These are phyloP conservation scores for Acronicta leporina DNA, from an alignment of 2,888 invertebrate species.

Conservation along the genomic window DNA sequence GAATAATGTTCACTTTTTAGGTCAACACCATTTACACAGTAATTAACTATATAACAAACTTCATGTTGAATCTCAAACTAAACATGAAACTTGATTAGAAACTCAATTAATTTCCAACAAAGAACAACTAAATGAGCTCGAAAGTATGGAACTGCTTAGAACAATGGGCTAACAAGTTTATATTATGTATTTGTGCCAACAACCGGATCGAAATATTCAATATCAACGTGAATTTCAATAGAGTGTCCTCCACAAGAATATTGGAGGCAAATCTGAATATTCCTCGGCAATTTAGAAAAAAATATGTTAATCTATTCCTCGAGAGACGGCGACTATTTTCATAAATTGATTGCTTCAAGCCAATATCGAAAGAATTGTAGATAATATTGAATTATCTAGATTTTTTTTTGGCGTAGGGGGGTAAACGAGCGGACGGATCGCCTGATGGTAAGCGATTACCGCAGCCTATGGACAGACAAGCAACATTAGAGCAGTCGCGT, in stretches of 20 bases:
- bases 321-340: slow-evolving; percentile 78
- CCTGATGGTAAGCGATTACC: too few species aligned
- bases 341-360: slow-evolving; percentile 81
- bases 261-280: slow-evolving; percentile 85
- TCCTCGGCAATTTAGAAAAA: slow-evolving; percentile 80
- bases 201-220: slow-evolving; percentile 79
- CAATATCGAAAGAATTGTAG: slow-evolving; percentile 81
- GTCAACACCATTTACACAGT: background rate
- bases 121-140: slow-evolving; percentile 43
- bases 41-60: slow-evolving; percentile 15
- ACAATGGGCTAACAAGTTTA: slow-evolving; percentile 64
- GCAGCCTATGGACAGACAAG: too few species aligned
- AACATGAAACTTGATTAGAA: slow-evolving; percentile 33
- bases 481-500: too few species aligned
- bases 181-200: slow-evolving; percentile 71
- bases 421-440: too few species aligned
- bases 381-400: slow-evolving; percentile 68
- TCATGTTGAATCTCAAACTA: slow-evolving; percentile 21
- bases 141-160: slow-evolving; percentile 52
- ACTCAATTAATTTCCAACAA: slow-evolving; percentile 51
- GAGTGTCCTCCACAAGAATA: slow-evolving; percentile 80
- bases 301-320: slow-evolving; percentile 83
- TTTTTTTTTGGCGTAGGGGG: too few species aligned
- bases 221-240: slow-evolving; percentile 81
- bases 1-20: slow-evolving; percentile 6